phyloP scores from a whole-genome alignment of 1,140 invertebrate genomes.

The Orussus abietinus region DNA sequence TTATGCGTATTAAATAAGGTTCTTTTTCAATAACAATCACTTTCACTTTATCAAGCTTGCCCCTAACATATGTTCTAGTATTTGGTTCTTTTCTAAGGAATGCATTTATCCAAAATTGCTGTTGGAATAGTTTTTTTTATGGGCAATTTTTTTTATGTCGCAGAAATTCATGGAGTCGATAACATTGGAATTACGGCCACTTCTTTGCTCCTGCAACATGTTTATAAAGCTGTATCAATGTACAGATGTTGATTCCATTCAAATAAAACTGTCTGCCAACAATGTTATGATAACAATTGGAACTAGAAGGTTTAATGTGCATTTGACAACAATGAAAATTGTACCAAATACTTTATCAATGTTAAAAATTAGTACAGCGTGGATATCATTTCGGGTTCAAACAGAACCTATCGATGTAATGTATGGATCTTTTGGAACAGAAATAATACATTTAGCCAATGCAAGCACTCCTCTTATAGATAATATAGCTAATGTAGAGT shows the following conservation, averaged over 20 bases:
- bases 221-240: slow-evolving; percentile 33
- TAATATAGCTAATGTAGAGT: slow-evolving; percentile 15
- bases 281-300: slow-evolving; percentile 27
- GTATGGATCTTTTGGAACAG: slow-evolving; percentile 39
- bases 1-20: no score
- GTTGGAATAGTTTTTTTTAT: no score
- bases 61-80: no score
- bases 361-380: slow-evolving; percentile 33
- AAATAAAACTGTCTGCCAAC: slow-evolving; percentile 34
- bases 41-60: no score
- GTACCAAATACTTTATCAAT: slow-evolving; percentile 39
- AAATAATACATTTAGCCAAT: slow-evolving; percentile 27
- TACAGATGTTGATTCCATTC: slow-evolving; percentile 21
- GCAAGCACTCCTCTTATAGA: slow-evolving; percentile 8
- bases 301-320: slow-evolving; percentile 24
- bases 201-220: slow-evolving; percentile 36
- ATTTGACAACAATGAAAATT: slow-evolving; percentile 32
- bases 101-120: no score
- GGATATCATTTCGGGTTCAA: slow-evolving; percentile 46
- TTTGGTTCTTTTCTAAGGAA: no score
- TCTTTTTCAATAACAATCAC: no score
- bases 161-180: slow-evolving; percentile 42
- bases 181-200: slow-evolving; percentile 43
- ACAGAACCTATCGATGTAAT: slow-evolving; percentile 31
- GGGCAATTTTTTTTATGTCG: no score